A percentile compares a stretch with the other conserved stretches of the same genome.
Evolutionary conservation across 1,140 invertebrate species (phyloP).

Genomic region (Littorina saxatilis): DNA sequence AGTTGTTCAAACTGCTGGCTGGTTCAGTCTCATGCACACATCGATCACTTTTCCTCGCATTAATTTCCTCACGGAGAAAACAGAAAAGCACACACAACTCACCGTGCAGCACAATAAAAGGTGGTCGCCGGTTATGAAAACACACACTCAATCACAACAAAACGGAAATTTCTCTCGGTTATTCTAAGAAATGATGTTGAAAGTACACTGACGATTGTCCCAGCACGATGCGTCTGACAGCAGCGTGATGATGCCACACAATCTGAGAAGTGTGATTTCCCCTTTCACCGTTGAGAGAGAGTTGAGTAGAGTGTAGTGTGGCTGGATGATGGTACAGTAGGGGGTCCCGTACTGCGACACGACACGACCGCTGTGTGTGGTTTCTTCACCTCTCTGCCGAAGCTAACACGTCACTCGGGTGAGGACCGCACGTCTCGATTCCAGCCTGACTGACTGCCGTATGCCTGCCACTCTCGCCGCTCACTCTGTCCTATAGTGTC

Average conservation of each 20-base stretch:
- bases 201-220: no score
- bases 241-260: no score
- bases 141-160: not conserved
- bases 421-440: not conserved
- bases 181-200: no score
- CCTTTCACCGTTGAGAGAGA: no score
- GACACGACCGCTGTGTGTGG: not conserved
- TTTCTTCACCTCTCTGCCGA: slow-evolving; percentile 6
- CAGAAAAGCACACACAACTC: not conserved
- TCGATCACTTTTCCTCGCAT: no score
- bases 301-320: not conserved
- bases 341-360: no score
- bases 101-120: not conserved
- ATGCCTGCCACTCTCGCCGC: not conserved
- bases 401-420: not conserved
- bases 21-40: not conserved
- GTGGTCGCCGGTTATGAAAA: not conserved
- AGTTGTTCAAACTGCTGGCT: not conserved
- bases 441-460: not conserved
- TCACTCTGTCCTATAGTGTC: not conserved
- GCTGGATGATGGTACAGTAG: not conserved
- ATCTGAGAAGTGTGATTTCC: no score
- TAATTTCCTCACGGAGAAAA: no score
- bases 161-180: no score
- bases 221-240: no score